Evolutionary conservation across 2,888 invertebrate species (phyloP).

Genomic region (Drosophila prolongata): DNA sequence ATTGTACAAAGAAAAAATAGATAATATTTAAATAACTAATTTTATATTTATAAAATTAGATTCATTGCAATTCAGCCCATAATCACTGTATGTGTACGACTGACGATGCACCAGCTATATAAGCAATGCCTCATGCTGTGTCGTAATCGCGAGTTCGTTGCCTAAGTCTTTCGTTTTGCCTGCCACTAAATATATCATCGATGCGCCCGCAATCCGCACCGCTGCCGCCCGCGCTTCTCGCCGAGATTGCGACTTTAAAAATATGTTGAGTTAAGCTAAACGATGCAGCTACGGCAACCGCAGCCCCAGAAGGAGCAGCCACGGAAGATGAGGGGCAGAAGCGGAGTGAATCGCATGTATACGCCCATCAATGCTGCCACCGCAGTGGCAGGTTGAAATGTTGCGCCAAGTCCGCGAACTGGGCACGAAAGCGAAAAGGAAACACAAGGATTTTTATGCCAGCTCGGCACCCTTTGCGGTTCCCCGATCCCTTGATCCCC

Average conservation of each 20-base stretch:
- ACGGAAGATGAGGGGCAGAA: constrained; percentile 62
- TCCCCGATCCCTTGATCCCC: constrained; percentile 8
- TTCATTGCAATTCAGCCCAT: neutral
- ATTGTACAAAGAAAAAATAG: too few species aligned
- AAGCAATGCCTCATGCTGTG: constrained; percentile 78
- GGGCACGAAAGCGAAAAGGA: constrained; percentile 82
- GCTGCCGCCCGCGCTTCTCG: constrained; percentile 4
- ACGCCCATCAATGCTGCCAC: constrained; percentile 82
- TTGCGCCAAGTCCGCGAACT: constrained; percentile 62
- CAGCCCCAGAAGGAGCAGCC: constrained; percentile 10
- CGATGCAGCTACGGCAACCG: constrained; percentile 54
- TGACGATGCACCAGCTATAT: constrained; percentile 41
- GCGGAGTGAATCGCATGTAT: constrained; percentile 79
- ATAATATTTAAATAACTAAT: too few species aligned
- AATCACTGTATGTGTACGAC: constrained; percentile 39
- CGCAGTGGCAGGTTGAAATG: constrained; percentile 81
- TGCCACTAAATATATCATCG: constrained; percentile 80
- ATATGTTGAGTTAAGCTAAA: constrained; percentile 80
- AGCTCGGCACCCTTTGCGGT: constrained; percentile 45
- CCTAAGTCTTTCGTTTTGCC: constrained; percentile 77
- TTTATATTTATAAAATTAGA: too few species aligned
- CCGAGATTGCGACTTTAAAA: constrained; percentile 63
- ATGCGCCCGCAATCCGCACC: constrained; percentile 52
- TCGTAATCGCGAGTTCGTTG: constrained; percentile 79
- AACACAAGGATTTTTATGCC: constrained; percentile 51